Base-by-base conservation (phyloP, 1,140 invertebrate genomes). In the Coenobita brevimanus region DNA sequence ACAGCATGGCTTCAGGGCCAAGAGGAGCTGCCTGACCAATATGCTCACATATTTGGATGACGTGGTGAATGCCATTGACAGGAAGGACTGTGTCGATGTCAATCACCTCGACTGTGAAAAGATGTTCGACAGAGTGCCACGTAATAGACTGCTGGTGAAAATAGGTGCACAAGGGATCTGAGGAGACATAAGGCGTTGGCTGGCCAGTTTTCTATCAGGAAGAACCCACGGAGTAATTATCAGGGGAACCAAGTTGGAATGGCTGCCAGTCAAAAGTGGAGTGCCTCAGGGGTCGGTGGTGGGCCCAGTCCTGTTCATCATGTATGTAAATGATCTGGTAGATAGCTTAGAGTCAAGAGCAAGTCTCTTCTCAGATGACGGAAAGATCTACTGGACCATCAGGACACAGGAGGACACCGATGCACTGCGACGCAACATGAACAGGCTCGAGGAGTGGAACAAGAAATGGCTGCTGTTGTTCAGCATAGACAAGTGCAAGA, bases 1-100 rank as follows among this genome's bases (percentile, higher is more conserved):
- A 17, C 67, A 71, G 27, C 67, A 71, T 71, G 67, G 67, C 10
- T 71, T 71, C 27, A n/a, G n/a, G n/a, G n/a, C n/a, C n/a, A n/a
- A n/a, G n/a, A n/a, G n/a, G n/a, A n/a, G n/a, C n/a, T n/a, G 17
- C 67, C 67, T 71, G 13, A 71, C 67, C 13, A 71, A 71, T 30
- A 15, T 71, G 67, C 27, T 71, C 10, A 10, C 10, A 10, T 71
- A 71, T 30, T 17, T n/a, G 13, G 67, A 71, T 71, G 30, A 71
- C 30, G 10, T 57, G 13, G 54, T 57, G 13, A 57, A 57, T 57
- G n/a, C 54, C n/a, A n/a, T 57, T 57, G n/a, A 57, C n/a, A 57
- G n/a, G 13, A n/a, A 57, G n/a, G n/a, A n/a, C n/a, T 57, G 54
- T 71, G 67, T 71, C 10, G 67, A 71, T 27, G 30, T 71, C 13